Base-by-base conservation (phyloP, 2,888 invertebrate genomes). In the Anoplius nigerrimus region DNA sequence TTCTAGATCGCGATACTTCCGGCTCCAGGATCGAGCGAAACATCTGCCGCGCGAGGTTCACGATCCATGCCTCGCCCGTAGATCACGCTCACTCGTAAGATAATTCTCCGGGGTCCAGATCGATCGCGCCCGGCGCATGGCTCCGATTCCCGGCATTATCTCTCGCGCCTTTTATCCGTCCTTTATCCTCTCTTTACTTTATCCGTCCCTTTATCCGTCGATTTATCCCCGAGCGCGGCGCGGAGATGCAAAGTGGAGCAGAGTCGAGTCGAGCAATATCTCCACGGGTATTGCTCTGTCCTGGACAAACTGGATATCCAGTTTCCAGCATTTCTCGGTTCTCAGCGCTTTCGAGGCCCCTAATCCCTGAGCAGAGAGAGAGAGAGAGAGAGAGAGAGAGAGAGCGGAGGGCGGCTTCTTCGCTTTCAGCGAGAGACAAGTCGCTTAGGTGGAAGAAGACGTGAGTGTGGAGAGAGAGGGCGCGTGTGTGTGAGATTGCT, bases 221-320 rank as follows among this genome's bases (percentile, higher is more conserved):
- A 75, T 78, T 78, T 78, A 78, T 78, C 71, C 73, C 58, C 69
- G 55, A 46, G 59, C 22, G 54, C 68, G 24, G 51, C 42, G 60
- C 34, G 22, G 57, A 66, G 66, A 79, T 68, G 79, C 72, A 78
- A 78, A 78, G 78, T 78, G 69, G 79, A 78, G 58, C 58, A 58
- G 16, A 13, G 20, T 18, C 21, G 74, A 71, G 57, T 58, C 43
- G 48, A 21, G 46, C 75, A 71, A 75, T 77, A 75, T 77, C 80
- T 74, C 72, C 80, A 72, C 69, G 75, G 71, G 77, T 79, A 79
- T 79, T 75, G 75, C 75, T 72, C 73, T 59, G 75, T 64, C 63
- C 79, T 42, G 77, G 77, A 79, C 75, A 79, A 75, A 79, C 80
- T 79, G 75, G 80, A 79, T 79, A 79, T 79, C 80, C 79, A 79